Evolutionary conservation across 2,888 invertebrate species (phyloP).

Genomic region (Copidosoma aretas): DNA sequence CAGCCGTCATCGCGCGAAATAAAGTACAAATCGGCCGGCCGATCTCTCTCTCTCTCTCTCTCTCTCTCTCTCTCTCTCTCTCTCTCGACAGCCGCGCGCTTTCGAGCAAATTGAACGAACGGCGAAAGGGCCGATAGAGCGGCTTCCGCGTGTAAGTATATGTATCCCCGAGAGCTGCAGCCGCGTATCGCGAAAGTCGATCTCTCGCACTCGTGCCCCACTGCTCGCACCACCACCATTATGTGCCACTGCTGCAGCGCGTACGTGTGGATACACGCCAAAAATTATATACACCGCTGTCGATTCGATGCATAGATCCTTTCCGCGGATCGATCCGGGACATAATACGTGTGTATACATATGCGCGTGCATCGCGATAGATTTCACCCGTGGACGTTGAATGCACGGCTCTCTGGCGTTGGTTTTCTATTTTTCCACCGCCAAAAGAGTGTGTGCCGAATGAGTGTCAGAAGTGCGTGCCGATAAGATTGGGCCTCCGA

Average conservation of each 20-base stretch:
- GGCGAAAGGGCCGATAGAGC: conserved; percentile 4
- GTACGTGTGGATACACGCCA: conserved; percentile 1
- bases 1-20: not conserved
- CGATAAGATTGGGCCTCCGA: too few relatives aligned
- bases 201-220: conserved; percentile 7
- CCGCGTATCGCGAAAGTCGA: conserved; percentile 26
- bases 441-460: too few relatives aligned
- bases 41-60: not conserved
- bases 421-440: too few relatives aligned
- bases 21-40: not conserved
- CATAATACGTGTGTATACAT: conserved; percentile 12
- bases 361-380: not conserved
- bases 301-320: not conserved
- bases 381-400: not conserved
- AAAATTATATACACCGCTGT: conserved; percentile 17
- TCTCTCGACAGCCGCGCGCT: not conserved
- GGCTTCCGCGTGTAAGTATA: conserved; percentile 8
- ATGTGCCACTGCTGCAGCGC: conserved; percentile 6
- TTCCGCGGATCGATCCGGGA: conserved; percentile 14
- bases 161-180: conserved; percentile 3
- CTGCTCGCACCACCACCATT: too few relatives aligned
- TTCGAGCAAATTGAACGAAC: conserved; percentile 5
- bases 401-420: not conserved
- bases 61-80: not conserved
- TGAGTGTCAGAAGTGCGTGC: too few relatives aligned